Base-by-base conservation (phyloP, 2,888 invertebrate genomes). In the Sthenelais limicola region DNA sequence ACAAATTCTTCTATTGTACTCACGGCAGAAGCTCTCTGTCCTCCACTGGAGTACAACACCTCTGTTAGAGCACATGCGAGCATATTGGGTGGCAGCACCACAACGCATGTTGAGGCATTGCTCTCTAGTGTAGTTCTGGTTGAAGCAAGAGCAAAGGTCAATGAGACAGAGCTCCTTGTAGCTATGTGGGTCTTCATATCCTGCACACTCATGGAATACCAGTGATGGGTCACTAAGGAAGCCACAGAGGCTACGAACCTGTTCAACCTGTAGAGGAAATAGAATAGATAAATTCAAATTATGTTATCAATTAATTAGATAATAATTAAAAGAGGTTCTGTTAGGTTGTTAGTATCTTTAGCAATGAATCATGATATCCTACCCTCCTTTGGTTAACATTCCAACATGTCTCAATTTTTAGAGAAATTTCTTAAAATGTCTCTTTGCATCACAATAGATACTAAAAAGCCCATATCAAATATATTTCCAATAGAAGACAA, bases 11-110 rank as follows among this genome's bases (percentile, higher is more conserved):
- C n/a, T n/a, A 43, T 43, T 9, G 15, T 15, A 73, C 74, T 76
- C 66, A 77, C 77, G 70, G 66, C 78, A 78, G 66, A 77, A 72
- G 32, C 38, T 38, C 7, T 35, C 33, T 28, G 62, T 51, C 43
- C 78, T 75, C 78, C 78, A 78, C 73, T 78, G 68, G 5, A 78
- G 30, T 15, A 73, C 71, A 38, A 76, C 54, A 12, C 78, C 78
- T 56, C 71, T 75, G 9, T 68, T 70, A n/a, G 73, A 56, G 67
- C 78, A 78, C 18, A 71, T 67, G n/a, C 76, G 33, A 9, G 76
- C 51, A 38, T 76, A 76, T 47, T 76, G 72, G 5, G 30, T 51
- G 43, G 73, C 74, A n/a, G 70, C 71, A 26, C 76, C 73, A 49
- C 78, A 78, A 30, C 70, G 69, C 43, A 71, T 38, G 18, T 38